Percentiles rank a stretch among this genome's conserved stretches.
Conservation (phyloP, 2,888 invertebrate genomes). For the Ochropacha duplaris region DNA sequence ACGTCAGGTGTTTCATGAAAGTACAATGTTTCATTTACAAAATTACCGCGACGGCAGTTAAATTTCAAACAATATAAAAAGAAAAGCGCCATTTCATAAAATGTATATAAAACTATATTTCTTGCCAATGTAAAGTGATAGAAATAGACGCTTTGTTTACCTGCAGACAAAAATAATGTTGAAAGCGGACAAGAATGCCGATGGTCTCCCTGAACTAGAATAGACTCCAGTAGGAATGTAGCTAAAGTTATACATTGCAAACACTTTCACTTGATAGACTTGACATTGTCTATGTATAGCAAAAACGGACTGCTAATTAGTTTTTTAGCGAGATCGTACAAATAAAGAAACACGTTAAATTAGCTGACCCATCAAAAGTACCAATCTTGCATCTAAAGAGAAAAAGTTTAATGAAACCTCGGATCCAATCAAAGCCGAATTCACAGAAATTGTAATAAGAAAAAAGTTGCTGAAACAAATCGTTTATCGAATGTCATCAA, state of each 20-base stretch:
- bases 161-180: background rate
- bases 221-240: background rate
- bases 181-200: background rate
- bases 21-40: background rate
- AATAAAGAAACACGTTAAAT: background rate
- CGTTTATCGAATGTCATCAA: slow-evolving; percentile 80
- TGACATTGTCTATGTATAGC: background rate
- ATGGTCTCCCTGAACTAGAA: background rate
- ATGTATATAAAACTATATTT: background rate
- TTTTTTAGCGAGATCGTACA: background rate
- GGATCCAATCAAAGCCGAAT: slow-evolving; percentile 58
- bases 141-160: slow-evolving; percentile 1
- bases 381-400: slow-evolving; percentile 6
- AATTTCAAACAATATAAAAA: background rate
- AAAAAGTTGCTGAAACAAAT: slow-evolving; percentile 60
- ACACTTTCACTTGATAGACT: background rate
- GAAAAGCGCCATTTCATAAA: background rate
- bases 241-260: background rate
- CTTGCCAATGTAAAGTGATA: background rate
- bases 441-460: slow-evolving; percentile 51
- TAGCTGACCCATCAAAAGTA: background rate
- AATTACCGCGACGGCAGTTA: background rate
- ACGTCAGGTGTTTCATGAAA: slow-evolving; percentile 16
- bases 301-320: background rate
- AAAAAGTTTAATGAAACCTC: slow-evolving; percentile 40